These are phyloP conservation scores for Microctenopoma lineatum DNA, from an alignment of 2,797 vertebrate genomes.

Conservation along the genomic window DNA sequence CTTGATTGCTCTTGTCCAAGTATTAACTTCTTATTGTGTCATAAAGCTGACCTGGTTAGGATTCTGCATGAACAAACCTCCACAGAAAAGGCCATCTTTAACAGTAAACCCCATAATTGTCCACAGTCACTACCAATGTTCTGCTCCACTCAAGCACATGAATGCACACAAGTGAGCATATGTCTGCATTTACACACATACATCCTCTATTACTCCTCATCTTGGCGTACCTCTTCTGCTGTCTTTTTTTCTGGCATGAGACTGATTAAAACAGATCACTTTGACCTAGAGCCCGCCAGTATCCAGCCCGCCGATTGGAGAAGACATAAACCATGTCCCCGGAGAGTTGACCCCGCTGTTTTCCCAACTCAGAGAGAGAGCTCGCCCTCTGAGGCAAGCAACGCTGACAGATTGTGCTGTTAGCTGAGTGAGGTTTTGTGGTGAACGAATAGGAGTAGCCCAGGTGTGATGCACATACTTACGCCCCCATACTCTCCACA, in stretches of 20 bases:
- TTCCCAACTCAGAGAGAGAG: constrained; percentile 63
- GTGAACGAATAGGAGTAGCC: constrained; percentile 36
- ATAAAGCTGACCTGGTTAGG: constrained; percentile 36
- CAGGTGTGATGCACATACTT: constrained; percentile 55
- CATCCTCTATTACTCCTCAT: constrained; percentile 29
- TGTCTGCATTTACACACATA: constrained; percentile 19
- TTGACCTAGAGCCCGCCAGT: constrained; percentile 34
- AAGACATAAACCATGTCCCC: constrained; percentile 51
- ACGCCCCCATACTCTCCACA: constrained; percentile 35
- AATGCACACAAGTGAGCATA: constrained; percentile 13
- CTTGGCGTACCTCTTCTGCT: constrained; percentile 11
- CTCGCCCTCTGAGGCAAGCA: constrained; percentile 46
- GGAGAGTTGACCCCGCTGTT: constrained; percentile 59
- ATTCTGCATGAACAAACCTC: constrained; percentile 58
- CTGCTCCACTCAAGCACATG: constrained; percentile 23
- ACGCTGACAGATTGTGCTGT: constrained; percentile 54
- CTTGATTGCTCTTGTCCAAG: constrained; percentile 20
- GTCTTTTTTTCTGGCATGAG: constrained; percentile 37
- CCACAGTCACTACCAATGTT: constrained; percentile 59
- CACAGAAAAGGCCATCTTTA: constrained; percentile 34
- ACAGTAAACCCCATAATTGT: constrained; percentile 50
- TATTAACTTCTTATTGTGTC: constrained; percentile 32
- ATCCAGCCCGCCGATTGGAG: constrained; percentile 51
- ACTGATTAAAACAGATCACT: constrained; percentile 62
- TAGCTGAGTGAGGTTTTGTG: constrained; percentile 24